phyloP scores from a whole-genome alignment of 2,113 vertebrate species.

The Recurvirostra avosetta region DNA sequence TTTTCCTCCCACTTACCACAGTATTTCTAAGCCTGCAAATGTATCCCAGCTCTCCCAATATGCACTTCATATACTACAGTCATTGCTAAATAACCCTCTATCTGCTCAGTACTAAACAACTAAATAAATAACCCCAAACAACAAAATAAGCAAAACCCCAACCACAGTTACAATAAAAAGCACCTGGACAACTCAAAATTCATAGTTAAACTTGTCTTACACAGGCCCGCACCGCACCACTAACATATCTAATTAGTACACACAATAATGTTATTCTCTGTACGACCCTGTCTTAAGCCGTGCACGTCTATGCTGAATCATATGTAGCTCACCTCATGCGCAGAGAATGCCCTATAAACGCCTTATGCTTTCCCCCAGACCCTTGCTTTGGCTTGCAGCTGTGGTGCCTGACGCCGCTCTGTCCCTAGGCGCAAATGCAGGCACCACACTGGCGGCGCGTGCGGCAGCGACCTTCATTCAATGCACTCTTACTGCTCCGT shows the following conservation, averaged over 20 bases:
- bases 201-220: background rate
- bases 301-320: accelerated
- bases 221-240: background rate
- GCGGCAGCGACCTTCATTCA: background rate
- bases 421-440: background rate
- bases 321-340: background rate
- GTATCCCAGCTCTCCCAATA: background rate
- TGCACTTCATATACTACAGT: background rate
- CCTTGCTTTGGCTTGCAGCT: background rate
- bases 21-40: background rate
- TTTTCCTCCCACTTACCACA: background rate
- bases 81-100: background rate
- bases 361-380: background rate
- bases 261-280: background rate
- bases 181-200: background rate
- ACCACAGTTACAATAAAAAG: background rate
- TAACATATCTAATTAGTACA: background rate
- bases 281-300: background rate
- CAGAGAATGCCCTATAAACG: background rate
- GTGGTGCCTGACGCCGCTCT: background rate
- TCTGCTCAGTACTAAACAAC: background rate
- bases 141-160: background rate
- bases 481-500: accelerated
- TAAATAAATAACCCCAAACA: background rate
- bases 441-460: accelerated